A percentile compares a stretch with the other conserved stretches of the same genome.
These are phyloP conservation scores for Pavo muticus DNA, from an alignment of 2,113 vertebrate species.

Conservation along the genomic window DNA sequence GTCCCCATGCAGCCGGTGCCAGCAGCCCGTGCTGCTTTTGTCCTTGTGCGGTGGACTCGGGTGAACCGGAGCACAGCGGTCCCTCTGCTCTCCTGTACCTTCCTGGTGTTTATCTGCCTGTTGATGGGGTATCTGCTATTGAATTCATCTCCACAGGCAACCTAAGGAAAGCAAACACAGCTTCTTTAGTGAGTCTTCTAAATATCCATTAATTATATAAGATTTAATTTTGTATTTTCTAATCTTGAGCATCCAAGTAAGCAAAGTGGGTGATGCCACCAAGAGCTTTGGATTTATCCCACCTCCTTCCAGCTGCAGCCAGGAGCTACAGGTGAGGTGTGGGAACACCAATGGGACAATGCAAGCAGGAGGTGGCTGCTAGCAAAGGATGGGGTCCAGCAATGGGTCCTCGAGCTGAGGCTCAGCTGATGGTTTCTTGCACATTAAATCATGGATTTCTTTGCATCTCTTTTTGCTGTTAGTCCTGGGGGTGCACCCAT, in stretches of 20 bases:
- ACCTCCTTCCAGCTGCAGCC: not conserved
- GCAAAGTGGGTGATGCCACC: not conserved
- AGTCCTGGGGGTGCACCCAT: not conserved
- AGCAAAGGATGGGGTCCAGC: not conserved
- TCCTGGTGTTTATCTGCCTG: not conserved
- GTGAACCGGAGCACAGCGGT: not conserved
- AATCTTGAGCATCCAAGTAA: not conserved
- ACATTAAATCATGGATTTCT: not conserved
- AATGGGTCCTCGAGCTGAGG: not conserved
- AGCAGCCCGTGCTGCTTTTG: slow-evolving; percentile 49
- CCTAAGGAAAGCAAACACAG: not conserved
- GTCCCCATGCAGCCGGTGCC: slow-evolving; percentile 17
- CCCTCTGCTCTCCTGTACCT: not conserved
- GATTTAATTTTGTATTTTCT: not conserved
- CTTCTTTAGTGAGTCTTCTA: fast-evolving
- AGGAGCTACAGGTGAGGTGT: not conserved
- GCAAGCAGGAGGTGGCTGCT: not conserved
- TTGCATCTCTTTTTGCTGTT: not conserved
- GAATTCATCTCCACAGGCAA: not conserved
- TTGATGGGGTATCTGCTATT: not conserved
- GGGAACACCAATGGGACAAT: not conserved
- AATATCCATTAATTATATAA: not conserved
- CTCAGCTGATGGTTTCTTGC: not conserved
- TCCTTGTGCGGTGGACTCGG: slow-evolving; percentile 46
- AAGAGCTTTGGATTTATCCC: not conserved